These are phyloP conservation scores for Mirza zaza DNA, from an alignment of 2,113 vertebrate species.

Conservation along the genomic window DNA sequence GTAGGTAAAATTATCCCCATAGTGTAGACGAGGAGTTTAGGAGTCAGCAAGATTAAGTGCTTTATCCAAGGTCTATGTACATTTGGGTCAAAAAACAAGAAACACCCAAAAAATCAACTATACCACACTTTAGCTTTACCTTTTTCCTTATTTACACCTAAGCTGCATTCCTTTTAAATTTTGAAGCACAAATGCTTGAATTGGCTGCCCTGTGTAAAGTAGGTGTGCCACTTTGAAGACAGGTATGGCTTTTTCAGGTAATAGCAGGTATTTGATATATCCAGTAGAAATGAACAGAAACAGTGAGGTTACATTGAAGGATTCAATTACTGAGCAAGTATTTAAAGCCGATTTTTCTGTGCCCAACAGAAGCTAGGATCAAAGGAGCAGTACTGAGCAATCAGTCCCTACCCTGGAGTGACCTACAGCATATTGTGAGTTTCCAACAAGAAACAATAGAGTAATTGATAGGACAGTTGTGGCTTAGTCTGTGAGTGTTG, in stretches of 20 bases:
- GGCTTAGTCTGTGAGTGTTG: neutral
- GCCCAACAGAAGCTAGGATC: neutral
- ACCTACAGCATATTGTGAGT: neutral
- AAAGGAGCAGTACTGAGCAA: neutral
- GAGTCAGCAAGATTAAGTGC: neutral
- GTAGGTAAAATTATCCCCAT: neutral
- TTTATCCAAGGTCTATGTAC: neutral
- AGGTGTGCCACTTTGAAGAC: neutral
- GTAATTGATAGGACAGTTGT: neutral
- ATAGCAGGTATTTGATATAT: neutral
- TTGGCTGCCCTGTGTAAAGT: neutral
- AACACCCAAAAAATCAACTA: neutral
- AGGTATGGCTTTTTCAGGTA: neutral
- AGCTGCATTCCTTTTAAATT: neutral
- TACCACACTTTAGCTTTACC: neutral
- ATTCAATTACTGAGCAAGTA: neutral
- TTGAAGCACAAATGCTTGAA: neutral
- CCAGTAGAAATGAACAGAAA: neutral
- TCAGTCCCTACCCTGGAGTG: neutral
- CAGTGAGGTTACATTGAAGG: neutral
- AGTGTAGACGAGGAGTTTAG: neutral
- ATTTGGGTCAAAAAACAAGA: neutral
- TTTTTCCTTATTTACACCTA: neutral
- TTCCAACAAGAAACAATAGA: neutral
- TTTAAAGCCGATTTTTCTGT: neutral